Evolutionary conservation across 2,797 vertebrate species (phyloP).

Genomic region (Podargus strigoides): DNA sequence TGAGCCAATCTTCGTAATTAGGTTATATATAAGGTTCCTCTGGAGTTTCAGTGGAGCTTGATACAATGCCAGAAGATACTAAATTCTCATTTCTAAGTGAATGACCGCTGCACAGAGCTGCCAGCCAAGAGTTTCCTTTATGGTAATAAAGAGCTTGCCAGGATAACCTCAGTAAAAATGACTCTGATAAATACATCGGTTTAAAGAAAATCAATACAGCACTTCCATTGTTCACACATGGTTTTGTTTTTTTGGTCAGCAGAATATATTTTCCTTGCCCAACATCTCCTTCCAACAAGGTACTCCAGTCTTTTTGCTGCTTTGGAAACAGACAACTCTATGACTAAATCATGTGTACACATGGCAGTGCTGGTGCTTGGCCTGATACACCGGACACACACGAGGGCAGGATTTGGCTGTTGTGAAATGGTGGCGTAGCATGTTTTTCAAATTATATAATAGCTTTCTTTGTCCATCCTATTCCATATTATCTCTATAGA

Average conservation of each 20-base stretch:
- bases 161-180: conserved; percentile 6
- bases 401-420: not conserved
- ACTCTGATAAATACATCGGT: not conserved
- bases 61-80: conserved; percentile 9
- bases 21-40: not conserved
- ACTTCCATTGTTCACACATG: conserved; percentile 12
- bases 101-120: not conserved
- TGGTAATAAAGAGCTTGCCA: conserved; percentile 15
- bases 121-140: not conserved
- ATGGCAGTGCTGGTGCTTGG: rapidly evolving
- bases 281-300: not conserved
- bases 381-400: not conserved
- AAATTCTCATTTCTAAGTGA: conserved; percentile 40
- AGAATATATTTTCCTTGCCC: not conserved
- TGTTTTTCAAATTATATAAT: not conserved
- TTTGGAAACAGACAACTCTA: not conserved
- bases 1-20: not conserved
- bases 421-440: not conserved
- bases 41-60: not conserved
- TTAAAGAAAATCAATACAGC: conserved; percentile 23
- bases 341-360: not conserved
- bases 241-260: not conserved
- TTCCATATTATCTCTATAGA: not conserved
- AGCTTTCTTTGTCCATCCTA: not conserved
- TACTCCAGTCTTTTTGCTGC: not conserved